Evolutionary conservation across 2,888 invertebrate genomes (phyloP), one percentile per base, ranked within the genome.

Genomic region (Dolichopus griseipennis): DNA sequence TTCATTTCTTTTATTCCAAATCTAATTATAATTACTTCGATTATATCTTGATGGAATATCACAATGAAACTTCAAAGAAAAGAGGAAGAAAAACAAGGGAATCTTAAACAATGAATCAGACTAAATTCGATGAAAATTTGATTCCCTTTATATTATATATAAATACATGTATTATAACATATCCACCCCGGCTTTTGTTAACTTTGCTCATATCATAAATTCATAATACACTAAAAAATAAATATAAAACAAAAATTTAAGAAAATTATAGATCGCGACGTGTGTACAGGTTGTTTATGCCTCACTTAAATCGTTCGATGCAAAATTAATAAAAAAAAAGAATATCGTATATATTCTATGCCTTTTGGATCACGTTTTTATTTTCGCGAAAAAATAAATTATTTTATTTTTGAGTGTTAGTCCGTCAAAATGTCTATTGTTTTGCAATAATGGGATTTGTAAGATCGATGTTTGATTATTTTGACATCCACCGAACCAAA

Each of bases 11-110:
- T 52, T 52, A 52, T 52, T 52, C 52, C 15, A 52, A 52, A 52
- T 52, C 52, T 52, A 52, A 52, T 52, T 52, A 52, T 52, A 52
- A 52, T 52, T 52, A 52, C 52, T 15, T 12, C 52, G 52, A 52
- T 27, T 27, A 27, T 52, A n/a, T 37, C 37, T 37, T 37, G 12
- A 37, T 37, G 12, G 8, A 37, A 37, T 52, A 52, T 52, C 52
- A 52, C 9, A 10, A 34, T 7, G 12, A 37, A 37, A 37, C 37
- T 7, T 10, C 37, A 37, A 37, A 8, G 12, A 37, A 10, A 37
- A 34, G 6, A 34, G 9, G 12, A 52, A 52, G 9, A 52, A 52
- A 52, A 52, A 52, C 6, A 37, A 37, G 2, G 8, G 12, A 37
- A 37, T 37, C 37, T 37, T 37, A 12, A 10, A 37, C 52, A 52